These are phyloP conservation scores for Argynnis bischoffii DNA, from an alignment of 2,888 invertebrate genomes.

Conservation along the genomic window DNA sequence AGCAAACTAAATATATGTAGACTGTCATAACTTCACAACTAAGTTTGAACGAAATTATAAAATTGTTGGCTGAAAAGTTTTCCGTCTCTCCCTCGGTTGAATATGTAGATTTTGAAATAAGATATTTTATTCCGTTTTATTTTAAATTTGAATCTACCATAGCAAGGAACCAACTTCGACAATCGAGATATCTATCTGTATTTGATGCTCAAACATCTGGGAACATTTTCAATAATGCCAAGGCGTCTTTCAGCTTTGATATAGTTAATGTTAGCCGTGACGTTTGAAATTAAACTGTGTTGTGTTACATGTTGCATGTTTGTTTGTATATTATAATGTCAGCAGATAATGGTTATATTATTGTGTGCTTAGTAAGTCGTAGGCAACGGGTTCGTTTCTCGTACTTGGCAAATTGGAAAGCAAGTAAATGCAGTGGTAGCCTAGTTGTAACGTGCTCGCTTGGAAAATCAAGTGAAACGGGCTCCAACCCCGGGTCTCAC, in stretches of 20 bases:
- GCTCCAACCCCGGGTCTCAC: no score
- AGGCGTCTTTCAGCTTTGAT: not conserved
- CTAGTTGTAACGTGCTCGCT: no score
- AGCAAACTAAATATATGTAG: no score
- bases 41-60: not conserved
- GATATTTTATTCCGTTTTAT: slow-evolving; percentile 7
- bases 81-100: not conserved
- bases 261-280: not conserved
- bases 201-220: slow-evolving; percentile 9
- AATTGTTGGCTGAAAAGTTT: not conserved
- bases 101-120: slow-evolving; percentile 2
- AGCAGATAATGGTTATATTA: not conserved
- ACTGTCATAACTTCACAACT: not conserved
- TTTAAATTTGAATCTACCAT: slow-evolving; percentile 1
- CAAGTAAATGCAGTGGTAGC: no score
- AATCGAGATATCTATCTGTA: slow-evolving; percentile 1
- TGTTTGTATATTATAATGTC: not conserved
- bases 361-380: no score
- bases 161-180: not conserved
- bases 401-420: no score
- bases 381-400: no score
- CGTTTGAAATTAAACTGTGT: not conserved
- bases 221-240: slow-evolving; percentile 6
- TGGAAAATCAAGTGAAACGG: no score
- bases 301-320: not conserved